Evolutionary conservation across 2,797 vertebrate species (phyloP), one percentile per base, ranked within the genome.

Genomic region (Catharus ustulatus): DNA sequence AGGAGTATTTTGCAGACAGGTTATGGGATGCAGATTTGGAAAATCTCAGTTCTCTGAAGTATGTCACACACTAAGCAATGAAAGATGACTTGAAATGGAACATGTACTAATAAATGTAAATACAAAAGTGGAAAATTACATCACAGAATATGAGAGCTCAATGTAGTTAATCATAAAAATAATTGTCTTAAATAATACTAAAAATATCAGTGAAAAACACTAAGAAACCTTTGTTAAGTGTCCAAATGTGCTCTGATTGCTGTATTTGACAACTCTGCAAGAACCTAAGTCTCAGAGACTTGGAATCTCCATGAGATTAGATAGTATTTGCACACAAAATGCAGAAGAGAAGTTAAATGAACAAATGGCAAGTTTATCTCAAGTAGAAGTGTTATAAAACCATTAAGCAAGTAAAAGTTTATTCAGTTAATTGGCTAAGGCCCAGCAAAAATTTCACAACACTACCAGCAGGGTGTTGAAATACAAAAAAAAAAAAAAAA

Each of bases 391-490:
- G n/a, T 91, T 94, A 87, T 76, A 96, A 97, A 95, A 94, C 48
- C 87, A 84, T 92, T 91, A 88, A 89, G 76, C 79, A 88, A 94
- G 62, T 69, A 86, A 23, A 93, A 94, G 74, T 74, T 94, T 71
- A 94, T 93, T 80, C 76, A 68, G 77, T 80, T 84, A 77, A 71
- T 71, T 95, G 96, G 95, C 95, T 74, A 84, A 57, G 42, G n/a
- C 71, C 81, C 95, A 96, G 67, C 19, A 68, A 89, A 49, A 42
- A 89, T 97, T 97, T 96, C 96, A 95, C 92, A 97, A 96, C 77
- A 45, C n/a, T 74, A 80, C 82, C 77, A 94, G 78, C 42, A 74
- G 67, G 57, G 94, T 89, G 90, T 84, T 69, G 92, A 96, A 95
- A 97, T 84, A 80, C 27, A 63, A 11, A 81, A 81, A 83, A 80